Evolutionary conservation across 1,140 invertebrate species (phyloP), one percentile per base, ranked within the genome.

Genomic region (Drosophila willistoni): DNA sequence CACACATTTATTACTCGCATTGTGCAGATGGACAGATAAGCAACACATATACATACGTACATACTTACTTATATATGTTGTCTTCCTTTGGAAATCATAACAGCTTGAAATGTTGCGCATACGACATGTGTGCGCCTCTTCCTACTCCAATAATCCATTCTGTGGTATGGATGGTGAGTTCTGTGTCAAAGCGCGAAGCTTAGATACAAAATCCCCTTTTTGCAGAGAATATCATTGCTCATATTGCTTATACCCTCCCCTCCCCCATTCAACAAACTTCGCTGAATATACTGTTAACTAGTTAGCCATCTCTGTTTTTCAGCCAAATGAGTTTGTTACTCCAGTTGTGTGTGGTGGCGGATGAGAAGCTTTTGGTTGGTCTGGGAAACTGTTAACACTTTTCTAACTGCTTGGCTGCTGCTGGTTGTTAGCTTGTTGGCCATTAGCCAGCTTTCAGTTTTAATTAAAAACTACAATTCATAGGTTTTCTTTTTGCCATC

Each of bases 401-500:
- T 79, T 64, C 44, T 22, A 68, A 69, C 47, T 56, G 61, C 44
- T 51, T 73, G 44, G 17, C 66, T 42, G 57, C 44, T 22, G 44
- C 10, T 51, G 17, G 44, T 51, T 51, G 47, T 13, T 29, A 33
- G 42, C 56, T 70, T 75, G 55, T 71, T 60, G 71, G 29, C 79
- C 75, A 81, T 85, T 87, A 85, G 85, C 75, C 71, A 76, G 74
- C 68, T 68, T 67, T 65, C 71, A 62, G 76, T 76, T 85, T 86
- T 86, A 86, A 86, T 86, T 86, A 86, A 86, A 86, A 86, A 86
- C 76, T 83, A 77, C 67, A 79, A 71, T 69, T 64, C 79, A 63
- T 70, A 67, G 13, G 57, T 41, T 59, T 41, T 44, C 56, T 54
- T 55, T 25, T 13, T 19, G 36, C 29, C n/a, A 12, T n/a, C 22